Evolutionary conservation across 2,888 invertebrate species (phyloP).

Genomic region (Lepidochrysops patricia): DNA sequence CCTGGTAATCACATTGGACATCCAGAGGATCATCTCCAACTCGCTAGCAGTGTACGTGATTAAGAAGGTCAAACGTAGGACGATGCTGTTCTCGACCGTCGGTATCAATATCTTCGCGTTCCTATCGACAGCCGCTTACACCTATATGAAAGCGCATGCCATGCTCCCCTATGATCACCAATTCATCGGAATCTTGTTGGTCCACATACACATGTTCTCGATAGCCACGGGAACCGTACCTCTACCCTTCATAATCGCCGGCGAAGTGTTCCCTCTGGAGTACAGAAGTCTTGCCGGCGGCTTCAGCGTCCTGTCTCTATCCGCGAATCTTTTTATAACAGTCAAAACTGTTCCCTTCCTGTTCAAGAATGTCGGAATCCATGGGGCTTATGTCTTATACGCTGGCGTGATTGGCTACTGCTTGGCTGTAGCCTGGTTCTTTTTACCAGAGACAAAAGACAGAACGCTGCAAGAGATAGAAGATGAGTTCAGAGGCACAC

Average conservation of each 20-base stretch:
- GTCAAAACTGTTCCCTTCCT: conserved; percentile 47
- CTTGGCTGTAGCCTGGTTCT: conserved; percentile 36
- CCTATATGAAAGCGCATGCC: conserved; percentile 33
- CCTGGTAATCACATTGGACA: conserved; percentile 45
- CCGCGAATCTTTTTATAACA: conserved; percentile 44
- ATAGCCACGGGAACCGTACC: conserved; percentile 75
- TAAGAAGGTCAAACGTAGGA: conserved; percentile 48
- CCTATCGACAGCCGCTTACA: conserved; percentile 39
- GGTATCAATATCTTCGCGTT: conserved; percentile 39
- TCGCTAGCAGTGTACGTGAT: conserved; percentile 46
- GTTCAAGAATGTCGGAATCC: conserved; percentile 36
- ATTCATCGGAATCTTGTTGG: conserved; percentile 37
- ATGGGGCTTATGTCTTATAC: conserved; percentile 44
- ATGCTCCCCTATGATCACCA: conserved; percentile 37
- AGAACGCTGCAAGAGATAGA: conserved; percentile 57
- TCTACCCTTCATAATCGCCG: conserved; percentile 79
- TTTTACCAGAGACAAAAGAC: conserved; percentile 55
- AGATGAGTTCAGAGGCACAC: conserved; percentile 50
- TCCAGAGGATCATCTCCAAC: conserved; percentile 49
- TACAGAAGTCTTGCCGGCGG: conserved; percentile 74
- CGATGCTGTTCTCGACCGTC: conserved; percentile 41
- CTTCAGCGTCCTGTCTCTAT: conserved; percentile 44
- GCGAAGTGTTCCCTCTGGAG: conserved; percentile 78
- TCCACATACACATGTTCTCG: conserved; percentile 63
- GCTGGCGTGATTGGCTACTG: conserved; percentile 41